These are phyloP conservation scores for Lithobates pipiens DNA, from an alignment of 2,797 vertebrate genomes.

Conservation along the genomic window DNA sequence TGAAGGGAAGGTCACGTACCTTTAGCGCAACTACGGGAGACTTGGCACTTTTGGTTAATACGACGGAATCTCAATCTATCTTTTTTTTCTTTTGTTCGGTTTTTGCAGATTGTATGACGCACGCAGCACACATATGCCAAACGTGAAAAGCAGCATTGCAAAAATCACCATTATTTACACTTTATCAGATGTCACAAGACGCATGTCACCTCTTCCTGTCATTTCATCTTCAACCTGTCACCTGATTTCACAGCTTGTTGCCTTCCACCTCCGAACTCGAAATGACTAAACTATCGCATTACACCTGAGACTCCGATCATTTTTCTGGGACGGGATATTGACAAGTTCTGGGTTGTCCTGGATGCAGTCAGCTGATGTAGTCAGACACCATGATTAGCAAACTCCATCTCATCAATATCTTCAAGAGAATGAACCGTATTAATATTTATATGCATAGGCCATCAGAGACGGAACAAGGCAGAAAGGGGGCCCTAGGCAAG, in stretches of 20 bases:
- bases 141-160: constrained; percentile 4
- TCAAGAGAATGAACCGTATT: too few species aligned
- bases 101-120: background rate
- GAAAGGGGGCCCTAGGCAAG: too few species aligned
- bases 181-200: constrained; percentile 17
- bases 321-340: background rate
- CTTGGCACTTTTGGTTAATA: too few species aligned
- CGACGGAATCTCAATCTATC: too few species aligned
- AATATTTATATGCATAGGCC: too few species aligned
- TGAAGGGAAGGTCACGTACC: too few species aligned
- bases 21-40: too few species aligned
- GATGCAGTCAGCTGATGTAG: background rate
- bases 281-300: constrained; percentile 28
- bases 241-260: constrained; percentile 40
- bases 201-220: constrained; percentile 19
- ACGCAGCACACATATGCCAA: constrained; percentile 17
- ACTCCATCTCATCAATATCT: too few species aligned
- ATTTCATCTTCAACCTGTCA: constrained; percentile 34
- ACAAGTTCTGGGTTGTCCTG: constrained; percentile 17
- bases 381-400: background rate
- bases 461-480: too few species aligned
- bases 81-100: too few species aligned
- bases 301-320: constrained; percentile 13
- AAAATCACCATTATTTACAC: constrained; percentile 15
- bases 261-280: background rate